phyloP scores from a whole-genome alignment of 2,797 vertebrate genomes.

The Tenualosa ilisha region DNA sequence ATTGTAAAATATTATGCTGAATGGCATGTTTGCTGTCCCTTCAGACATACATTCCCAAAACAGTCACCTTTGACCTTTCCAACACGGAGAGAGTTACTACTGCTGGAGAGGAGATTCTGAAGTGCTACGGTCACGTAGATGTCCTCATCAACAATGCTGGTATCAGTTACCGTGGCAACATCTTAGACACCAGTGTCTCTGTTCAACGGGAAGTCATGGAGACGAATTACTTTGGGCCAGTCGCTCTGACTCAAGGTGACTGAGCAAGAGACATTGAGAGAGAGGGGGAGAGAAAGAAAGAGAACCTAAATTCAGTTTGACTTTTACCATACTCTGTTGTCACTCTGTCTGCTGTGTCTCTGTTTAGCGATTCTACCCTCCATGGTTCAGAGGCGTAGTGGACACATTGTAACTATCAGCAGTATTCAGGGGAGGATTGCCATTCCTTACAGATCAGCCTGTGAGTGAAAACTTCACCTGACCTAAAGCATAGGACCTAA shows the following conservation, averaged over 20 bases:
- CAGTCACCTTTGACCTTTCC: slow-evolving; percentile 85
- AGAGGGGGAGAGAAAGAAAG: not conserved
- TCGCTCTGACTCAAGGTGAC: slow-evolving; percentile 95
- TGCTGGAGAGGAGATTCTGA: slow-evolving; percentile 85
- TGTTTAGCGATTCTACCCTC: slow-evolving; percentile 86
- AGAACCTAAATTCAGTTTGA: not conserved
- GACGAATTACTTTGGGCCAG: slow-evolving; percentile 95
- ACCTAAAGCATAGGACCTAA: not conserved
- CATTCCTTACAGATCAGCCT: slow-evolving; percentile 93
- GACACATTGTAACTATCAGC: slow-evolving; percentile 91
- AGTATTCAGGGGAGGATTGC: slow-evolving; percentile 94
- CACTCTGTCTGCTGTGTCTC: not conserved
- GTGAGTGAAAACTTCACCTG: slow-evolving; percentile 73
- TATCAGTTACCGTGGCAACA: slow-evolving; percentile 89
- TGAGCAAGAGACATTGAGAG: not conserved
- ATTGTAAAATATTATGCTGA: not conserved
- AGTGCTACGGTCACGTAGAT: slow-evolving; percentile 82
- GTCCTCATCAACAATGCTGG: slow-evolving; percentile 95
- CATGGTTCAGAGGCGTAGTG: slow-evolving; percentile 83
- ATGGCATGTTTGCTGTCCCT: not conserved
- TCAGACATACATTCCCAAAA: slow-evolving; percentile 76
- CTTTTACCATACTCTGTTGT: not conserved
- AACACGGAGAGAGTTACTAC: slow-evolving; percentile 67
- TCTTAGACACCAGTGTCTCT: slow-evolving; percentile 80
- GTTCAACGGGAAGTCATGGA: slow-evolving; percentile 94